A percentile compares a stretch with the other conserved stretches of the same genome.
Conservation (phyloP, 2,113 vertebrate species). For the Oryzias curvinotus region DNA sequence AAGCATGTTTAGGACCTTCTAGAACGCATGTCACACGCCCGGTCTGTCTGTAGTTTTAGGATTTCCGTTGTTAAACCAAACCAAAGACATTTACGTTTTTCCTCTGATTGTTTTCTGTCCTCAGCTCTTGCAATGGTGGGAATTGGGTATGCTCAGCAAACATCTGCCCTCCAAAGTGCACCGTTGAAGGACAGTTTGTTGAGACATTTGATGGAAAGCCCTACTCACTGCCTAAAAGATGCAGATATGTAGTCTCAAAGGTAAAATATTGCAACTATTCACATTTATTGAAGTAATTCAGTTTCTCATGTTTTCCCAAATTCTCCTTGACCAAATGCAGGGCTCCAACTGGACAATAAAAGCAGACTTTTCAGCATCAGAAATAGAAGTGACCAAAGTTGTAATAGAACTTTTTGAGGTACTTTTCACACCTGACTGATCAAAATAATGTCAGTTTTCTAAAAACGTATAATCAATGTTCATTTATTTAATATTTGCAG, state of each 20-base stretch:
- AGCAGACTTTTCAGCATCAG: slow-evolving; percentile 32
- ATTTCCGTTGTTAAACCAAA: no score
- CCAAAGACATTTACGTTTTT: neutral
- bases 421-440: neutral
- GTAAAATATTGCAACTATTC: slow-evolving; percentile 23
- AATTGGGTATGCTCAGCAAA: slow-evolving; percentile 66
- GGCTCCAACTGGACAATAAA: slow-evolving; percentile 58
- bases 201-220: slow-evolving; percentile 75
- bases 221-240: slow-evolving; percentile 65
- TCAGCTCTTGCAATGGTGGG: slow-evolving; percentile 61
- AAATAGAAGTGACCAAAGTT: slow-evolving; percentile 25
- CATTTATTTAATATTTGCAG: slow-evolving; percentile 38
- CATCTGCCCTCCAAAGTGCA: slow-evolving; percentile 48
- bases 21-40: no score
- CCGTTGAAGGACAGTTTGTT: slow-evolving; percentile 70
- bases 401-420: slow-evolving; percentile 62
- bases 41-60: no score
- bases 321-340: slow-evolving; percentile 16
- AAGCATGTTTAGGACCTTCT: no score
- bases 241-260: slow-evolving; percentile 65
- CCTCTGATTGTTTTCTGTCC: neutral
- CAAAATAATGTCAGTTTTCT: fast-evolving
- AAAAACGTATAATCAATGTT: neutral
- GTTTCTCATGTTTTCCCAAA: neutral
- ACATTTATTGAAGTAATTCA: neutral